Conservation (phyloP, 2,888 invertebrate genomes). For the Zele albiditarsus region DNA sequence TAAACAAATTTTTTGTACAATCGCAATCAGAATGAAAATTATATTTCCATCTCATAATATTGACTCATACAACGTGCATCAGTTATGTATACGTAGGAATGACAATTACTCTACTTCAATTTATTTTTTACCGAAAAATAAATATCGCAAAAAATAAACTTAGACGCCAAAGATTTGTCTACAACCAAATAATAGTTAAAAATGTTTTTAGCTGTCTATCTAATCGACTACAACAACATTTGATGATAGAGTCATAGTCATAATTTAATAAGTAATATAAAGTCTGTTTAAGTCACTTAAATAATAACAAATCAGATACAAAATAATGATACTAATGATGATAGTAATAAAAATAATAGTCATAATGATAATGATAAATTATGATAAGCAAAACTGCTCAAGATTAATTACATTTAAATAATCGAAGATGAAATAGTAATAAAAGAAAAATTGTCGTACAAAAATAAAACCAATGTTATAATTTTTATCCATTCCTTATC, state of each 20-base stretch:
- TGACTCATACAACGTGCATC: background rate
- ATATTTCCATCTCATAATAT: background rate
- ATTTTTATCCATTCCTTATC: background rate
- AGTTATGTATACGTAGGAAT: too few relatives aligned
- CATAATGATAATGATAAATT: background rate
- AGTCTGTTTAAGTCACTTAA: background rate
- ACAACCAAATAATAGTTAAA: background rate
- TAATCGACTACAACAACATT: background rate
- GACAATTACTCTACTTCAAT: too few relatives aligned
- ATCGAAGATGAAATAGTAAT: background rate
- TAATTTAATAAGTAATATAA: conserved; percentile 14
- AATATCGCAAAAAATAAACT: too few relatives aligned
- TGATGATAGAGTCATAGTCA: background rate
- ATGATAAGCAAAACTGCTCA: conserved; percentile 6
- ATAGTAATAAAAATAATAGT: background rate
- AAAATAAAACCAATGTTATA: background rate
- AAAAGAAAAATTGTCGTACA: conserved; percentile 4
- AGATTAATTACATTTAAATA: background rate
- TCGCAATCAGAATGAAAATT: background rate
- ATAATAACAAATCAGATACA: background rate
- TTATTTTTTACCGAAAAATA: too few relatives aligned
- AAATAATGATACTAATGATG: background rate
- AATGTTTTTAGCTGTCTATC: background rate
- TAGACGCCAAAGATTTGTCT: background rate
- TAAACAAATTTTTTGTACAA: background rate